phyloP scores from a whole-genome alignment of 2,113 vertebrate species.

The Rafetus swinhoei region DNA sequence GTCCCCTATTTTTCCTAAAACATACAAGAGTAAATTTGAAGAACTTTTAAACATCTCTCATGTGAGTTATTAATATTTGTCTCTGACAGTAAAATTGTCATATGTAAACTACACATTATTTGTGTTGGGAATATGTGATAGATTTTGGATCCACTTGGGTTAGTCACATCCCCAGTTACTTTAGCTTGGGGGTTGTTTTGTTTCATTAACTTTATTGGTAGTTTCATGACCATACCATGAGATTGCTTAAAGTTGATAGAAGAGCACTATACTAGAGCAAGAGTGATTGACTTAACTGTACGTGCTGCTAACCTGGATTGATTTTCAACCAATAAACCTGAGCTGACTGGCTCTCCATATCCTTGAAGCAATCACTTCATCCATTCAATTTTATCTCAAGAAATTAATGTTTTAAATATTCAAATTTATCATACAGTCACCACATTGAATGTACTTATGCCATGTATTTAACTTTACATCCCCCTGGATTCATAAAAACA shows the following conservation, averaged over 20 bases:
- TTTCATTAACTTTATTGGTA: background rate
- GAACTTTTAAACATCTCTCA: background rate
- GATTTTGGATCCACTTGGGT: background rate
- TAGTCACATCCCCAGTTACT: background rate
- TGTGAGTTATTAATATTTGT: background rate
- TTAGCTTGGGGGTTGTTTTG: background rate
- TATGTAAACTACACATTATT: background rate
- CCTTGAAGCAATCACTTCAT: background rate
- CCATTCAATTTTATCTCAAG: background rate
- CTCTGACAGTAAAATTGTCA: background rate
- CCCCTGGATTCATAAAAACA: background rate
- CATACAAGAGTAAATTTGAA: background rate
- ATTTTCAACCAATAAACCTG: background rate
- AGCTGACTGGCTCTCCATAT: background rate
- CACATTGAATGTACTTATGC: background rate
- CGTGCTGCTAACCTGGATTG: fast-evolving
- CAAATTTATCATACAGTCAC: background rate
- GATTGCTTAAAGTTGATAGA: background rate
- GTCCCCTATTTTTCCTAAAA: background rate
- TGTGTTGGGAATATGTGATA: background rate
- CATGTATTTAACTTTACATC: background rate
- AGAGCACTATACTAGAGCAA: background rate
- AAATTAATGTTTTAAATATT: background rate
- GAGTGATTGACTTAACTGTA: background rate
- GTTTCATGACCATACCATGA: background rate